Evolutionary conservation across 2,888 invertebrate species (phyloP).

Genomic region (Hydraecia micacea): DNA sequence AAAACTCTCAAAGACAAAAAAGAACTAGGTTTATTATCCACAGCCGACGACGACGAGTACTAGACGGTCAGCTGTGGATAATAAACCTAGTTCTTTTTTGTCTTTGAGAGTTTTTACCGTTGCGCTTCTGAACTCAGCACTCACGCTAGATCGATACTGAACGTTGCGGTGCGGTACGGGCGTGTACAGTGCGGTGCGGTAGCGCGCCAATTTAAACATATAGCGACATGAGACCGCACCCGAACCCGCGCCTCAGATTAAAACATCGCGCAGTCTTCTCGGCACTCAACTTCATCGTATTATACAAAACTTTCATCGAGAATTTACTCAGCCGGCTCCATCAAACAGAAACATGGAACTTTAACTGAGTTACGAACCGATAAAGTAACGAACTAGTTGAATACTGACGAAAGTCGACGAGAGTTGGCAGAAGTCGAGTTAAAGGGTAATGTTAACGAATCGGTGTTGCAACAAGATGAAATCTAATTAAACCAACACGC

Average conservation of each 20-base stretch:
- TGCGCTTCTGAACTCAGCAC: not conserved
- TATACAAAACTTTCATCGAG: conserved; percentile 74
- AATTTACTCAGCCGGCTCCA: conserved; percentile 79
- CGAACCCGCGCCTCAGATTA: conserved; percentile 65
- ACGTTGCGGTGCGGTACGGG: not conserved
- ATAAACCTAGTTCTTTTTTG: not conserved
- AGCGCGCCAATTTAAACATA: conserved; percentile 62
- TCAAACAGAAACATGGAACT: conserved; percentile 82
- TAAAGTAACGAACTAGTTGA: conserved; percentile 78
- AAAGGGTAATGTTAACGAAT: conserved; percentile 68
- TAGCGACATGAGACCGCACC: conserved; percentile 58
- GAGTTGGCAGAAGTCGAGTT: conserved; percentile 37
- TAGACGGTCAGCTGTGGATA: too few relatives aligned
- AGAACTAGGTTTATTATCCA: too few relatives aligned
- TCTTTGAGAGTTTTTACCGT: not conserved
- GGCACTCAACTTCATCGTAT: conserved; percentile 77
- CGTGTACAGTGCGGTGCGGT: conserved; percentile 11
- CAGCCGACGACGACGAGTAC: too few relatives aligned
- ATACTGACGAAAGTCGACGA: conserved; percentile 67
- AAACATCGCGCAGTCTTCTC: conserved; percentile 72
- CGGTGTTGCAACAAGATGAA: conserved; percentile 38
- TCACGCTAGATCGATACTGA: not conserved
- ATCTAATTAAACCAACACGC: conserved; percentile 41
- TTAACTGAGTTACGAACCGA: conserved; percentile 79
- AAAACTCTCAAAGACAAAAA: not conserved